Percentiles rank a stretch among this genome's conserved stretches.
These are phyloP conservation scores for Drosophila murphyi DNA, from an alignment of 1,140 invertebrate genomes.

Conservation along the genomic window DNA sequence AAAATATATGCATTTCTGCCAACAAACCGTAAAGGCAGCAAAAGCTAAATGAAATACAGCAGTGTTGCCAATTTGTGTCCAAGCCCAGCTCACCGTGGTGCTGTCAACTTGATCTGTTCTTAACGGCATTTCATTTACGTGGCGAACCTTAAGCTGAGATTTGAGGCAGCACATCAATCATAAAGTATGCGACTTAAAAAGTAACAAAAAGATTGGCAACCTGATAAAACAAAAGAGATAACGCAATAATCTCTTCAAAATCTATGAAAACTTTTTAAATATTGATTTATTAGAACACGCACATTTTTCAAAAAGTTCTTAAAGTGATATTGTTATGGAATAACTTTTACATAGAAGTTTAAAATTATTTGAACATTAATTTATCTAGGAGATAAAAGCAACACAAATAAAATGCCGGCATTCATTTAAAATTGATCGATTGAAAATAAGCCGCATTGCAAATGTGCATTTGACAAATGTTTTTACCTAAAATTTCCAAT, in stretches of 20 bases:
- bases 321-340: no score
- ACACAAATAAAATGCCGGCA: conserved; percentile 5
- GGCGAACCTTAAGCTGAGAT: neutral
- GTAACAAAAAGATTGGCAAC: neutral
- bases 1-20: conserved; percentile 7
- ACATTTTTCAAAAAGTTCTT: no score
- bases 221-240: neutral
- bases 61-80: conserved; percentile 15
- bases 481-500: conserved; percentile 35
- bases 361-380: no score
- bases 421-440: conserved; percentile 27
- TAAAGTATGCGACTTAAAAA: neutral
- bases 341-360: no score
- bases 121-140: neutral
- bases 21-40: conserved; percentile 10
- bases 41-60: conserved; percentile 2
- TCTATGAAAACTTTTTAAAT: no score
- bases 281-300: no score
- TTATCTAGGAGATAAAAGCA: no score
- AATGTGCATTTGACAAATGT: conserved; percentile 20
- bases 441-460: conserved; percentile 49
- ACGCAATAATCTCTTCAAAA: no score
- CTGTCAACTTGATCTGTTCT: conserved; percentile 1
- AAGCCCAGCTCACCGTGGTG: neutral
- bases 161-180: neutral